Evolutionary conservation across 2,113 vertebrate species (phyloP).

Genomic region (Dipodomys stephensi): DNA sequence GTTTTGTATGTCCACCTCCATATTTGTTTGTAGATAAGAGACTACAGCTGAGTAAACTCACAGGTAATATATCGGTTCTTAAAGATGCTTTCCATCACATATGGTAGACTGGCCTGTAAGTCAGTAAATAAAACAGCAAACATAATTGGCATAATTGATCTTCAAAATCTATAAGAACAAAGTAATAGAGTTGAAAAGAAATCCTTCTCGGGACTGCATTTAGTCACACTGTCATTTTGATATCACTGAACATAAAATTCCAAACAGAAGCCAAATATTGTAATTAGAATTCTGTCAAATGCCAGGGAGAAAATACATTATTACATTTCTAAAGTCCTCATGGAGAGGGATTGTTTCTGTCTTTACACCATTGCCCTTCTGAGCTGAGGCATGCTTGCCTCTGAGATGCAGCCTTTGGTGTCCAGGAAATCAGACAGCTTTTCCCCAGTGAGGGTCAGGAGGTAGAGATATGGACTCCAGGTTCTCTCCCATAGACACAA

Average conservation of each 20-base stretch:
- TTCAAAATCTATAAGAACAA: background rate
- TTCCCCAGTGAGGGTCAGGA: background rate
- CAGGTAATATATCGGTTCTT: background rate
- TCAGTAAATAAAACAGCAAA: constrained; percentile 8
- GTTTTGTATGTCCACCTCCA: fast-evolving
- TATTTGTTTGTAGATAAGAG: background rate
- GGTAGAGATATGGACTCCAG: background rate
- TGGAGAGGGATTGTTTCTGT: background rate
- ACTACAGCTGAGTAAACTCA: background rate
- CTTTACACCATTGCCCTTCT: background rate
- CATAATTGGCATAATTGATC: background rate
- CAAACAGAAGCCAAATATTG: background rate
- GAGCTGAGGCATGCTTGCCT: background rate
- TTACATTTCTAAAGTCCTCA: background rate
- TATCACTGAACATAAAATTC: background rate
- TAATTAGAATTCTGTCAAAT: constrained; percentile 30
- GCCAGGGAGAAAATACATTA: background rate
- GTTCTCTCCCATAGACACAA: background rate
- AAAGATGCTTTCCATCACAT: background rate
- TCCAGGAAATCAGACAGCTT: background rate
- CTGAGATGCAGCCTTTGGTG: background rate
- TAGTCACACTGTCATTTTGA: background rate
- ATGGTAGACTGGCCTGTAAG: constrained; percentile 6
- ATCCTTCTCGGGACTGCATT: background rate
- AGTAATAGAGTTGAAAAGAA: background rate